Evolutionary conservation across 1,140 invertebrate genomes (phyloP).

Genomic region (Macrosteles quadrilineatus): DNA sequence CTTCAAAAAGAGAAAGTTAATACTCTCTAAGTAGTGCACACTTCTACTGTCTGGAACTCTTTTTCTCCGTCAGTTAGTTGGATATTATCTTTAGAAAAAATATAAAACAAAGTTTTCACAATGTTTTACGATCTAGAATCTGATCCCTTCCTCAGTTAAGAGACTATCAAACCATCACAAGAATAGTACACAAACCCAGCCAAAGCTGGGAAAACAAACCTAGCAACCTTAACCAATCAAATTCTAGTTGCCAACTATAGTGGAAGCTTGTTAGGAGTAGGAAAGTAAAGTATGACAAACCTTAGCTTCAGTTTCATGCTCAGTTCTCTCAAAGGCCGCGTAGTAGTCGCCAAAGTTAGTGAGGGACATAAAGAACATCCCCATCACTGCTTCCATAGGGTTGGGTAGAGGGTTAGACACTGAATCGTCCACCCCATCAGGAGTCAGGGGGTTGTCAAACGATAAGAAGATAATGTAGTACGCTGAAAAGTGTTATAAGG

Average conservation of each 20-base stretch:
- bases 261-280: too few relatives aligned
- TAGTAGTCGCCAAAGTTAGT: constrained; percentile 96
- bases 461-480: constrained; percentile 91
- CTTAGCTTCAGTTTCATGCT: constrained; percentile 87
- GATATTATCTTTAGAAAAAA: neutral
- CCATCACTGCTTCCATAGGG: constrained; percentile 91
- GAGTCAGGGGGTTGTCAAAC: constrained; percentile 70
- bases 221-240: too few relatives aligned
- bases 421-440: constrained; percentile 46
- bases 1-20: too few relatives aligned
- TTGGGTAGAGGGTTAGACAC: constrained; percentile 80
- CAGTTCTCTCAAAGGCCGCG: constrained; percentile 81
- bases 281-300: constrained; percentile 57
- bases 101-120: too few relatives aligned
- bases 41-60: too few relatives aligned
- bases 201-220: too few relatives aligned
- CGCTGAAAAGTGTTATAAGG: constrained; percentile 68
- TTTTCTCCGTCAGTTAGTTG: neutral
- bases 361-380: constrained; percentile 97
- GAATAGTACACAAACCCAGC: too few relatives aligned
- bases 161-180: too few relatives aligned
- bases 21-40: too few relatives aligned
- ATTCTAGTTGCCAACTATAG: too few relatives aligned
- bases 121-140: too few relatives aligned
- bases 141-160: too few relatives aligned